Conservation (phyloP, 2,113 vertebrate genomes). For the Corynorhinus townsendii region DNA sequence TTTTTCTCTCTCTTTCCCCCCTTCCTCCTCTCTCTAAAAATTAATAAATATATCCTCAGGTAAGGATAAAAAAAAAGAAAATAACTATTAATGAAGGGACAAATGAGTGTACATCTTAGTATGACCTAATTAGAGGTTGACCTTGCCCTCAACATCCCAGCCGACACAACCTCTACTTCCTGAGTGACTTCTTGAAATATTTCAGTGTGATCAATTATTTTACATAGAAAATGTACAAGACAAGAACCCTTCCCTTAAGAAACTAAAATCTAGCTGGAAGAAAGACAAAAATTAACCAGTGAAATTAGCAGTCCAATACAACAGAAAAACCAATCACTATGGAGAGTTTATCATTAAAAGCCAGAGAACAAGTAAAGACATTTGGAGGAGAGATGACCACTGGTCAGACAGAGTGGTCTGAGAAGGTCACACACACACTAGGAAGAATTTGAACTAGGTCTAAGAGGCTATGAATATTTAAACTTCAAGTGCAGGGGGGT, state of each 20-base stretch:
- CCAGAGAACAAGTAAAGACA: neutral
- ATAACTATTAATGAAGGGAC: neutral
- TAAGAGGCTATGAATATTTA: neutral
- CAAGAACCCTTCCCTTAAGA: neutral
- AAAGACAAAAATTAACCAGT: neutral
- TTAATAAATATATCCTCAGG: neutral
- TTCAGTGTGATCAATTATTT: neutral
- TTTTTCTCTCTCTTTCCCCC: too few species aligned
- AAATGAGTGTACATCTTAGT: neutral
- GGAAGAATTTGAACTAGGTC: neutral
- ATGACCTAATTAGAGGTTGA: neutral
- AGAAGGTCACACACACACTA: neutral
- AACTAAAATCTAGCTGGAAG: neutral
- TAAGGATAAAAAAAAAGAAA: neutral
- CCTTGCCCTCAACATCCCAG: neutral
- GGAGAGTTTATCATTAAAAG: neutral
- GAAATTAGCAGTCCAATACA: neutral
- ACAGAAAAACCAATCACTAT: neutral
- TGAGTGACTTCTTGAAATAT: neutral
- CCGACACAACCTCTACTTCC: neutral
- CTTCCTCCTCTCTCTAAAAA: neutral
- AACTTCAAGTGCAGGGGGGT: neutral
- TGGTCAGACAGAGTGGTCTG: neutral
- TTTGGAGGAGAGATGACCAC: neutral
- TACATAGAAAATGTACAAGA: neutral